These are phyloP conservation scores for Gonatopus flavifemur DNA, from an alignment of 1,140 invertebrate species.

Conservation along the genomic window DNA sequence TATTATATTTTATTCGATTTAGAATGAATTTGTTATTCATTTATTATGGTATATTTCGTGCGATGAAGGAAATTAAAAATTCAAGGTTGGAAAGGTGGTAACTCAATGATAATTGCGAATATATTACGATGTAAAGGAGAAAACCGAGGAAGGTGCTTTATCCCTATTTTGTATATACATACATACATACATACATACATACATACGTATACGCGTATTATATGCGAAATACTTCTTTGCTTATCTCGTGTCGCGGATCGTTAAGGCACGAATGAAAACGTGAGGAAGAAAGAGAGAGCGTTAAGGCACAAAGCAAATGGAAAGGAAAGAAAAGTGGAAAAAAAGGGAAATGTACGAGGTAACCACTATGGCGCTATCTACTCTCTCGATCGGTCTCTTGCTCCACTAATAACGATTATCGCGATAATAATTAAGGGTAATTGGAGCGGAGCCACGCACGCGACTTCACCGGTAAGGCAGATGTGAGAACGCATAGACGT, in stretches of 20 bases:
- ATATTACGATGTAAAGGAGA: too few species aligned
- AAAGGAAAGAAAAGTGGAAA: constrained; percentile 3
- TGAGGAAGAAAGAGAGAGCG: constrained; percentile 5
- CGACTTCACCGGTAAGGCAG: constrained; percentile 30
- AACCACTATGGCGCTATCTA: constrained; percentile 8
- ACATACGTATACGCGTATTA: too few species aligned
- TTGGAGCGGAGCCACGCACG: constrained; percentile 46
- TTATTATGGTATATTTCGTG: neutral
- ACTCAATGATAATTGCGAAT: too few species aligned
- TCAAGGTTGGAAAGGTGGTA: neutral
- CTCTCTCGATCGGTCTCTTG: constrained; percentile 33
- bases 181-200: too few species aligned
- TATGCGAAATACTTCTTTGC: constrained; percentile 1
- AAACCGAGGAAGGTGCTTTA: too few species aligned
- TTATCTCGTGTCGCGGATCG: neutral
- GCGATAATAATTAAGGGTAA: constrained; percentile 47
- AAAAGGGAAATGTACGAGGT: neutral
- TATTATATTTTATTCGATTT: neutral
- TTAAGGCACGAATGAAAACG: neutral
- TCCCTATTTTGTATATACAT: neutral
- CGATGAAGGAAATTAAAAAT: neutral
- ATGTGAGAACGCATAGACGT: too few species aligned
- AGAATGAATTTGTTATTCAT: neutral
- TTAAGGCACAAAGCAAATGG: neutral
- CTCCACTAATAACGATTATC: constrained; percentile 36